Evolutionary conservation across 2,888 invertebrate genomes (phyloP), one percentile per base, ranked within the genome.

Genomic region (Rapana venosa): DNA sequence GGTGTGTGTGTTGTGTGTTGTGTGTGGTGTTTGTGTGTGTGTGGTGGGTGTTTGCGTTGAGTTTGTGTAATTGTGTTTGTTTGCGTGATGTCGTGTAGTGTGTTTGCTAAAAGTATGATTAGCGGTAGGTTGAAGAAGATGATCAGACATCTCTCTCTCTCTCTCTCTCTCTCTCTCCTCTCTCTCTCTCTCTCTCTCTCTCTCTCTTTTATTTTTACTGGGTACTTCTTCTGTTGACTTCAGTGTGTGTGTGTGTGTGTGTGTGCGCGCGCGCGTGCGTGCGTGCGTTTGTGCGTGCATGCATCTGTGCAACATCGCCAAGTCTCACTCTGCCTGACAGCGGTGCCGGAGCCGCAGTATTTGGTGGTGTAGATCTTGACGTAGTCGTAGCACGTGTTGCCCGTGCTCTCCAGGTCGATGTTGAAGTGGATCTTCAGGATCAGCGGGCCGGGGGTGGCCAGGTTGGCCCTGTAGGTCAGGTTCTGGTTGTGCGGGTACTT

Each of bases 401-500:
- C 32, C 56, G 8, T 8, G 30, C 30, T 17, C 87, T 87, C 58
- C 87, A 77, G 32, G 35, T 87, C 87, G 36, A 74, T 8, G n/a
- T 56, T 2, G 26, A 87, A 56, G 26, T 30, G 56, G 22, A 87
- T 17, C 20, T 56, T 81, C 35, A 88, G 79, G 1, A 32, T 58
- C 20, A 83, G 88, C 8, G 83, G 88, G 13, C 88, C 88, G 20
- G 26, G 83, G 22, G 61, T 88, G 83, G 11, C 30, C 61, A 88
- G 66, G 83, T 83, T 26, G 35, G 88, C 88, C 17, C 66, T 88
- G 88, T 88, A 88, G 83, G 66, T 83, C 83, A 88, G 83, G 83
- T 88, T 83, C 66, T 83, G 81, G 83, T 83, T 1, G n/a, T 22
- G 0, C 26, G 61, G 81, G 88, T 88, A 66, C 36, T 66, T 77